Evolutionary conservation across 2,888 invertebrate genomes (phyloP).

Genomic region (Cheilosia impressa): DNA sequence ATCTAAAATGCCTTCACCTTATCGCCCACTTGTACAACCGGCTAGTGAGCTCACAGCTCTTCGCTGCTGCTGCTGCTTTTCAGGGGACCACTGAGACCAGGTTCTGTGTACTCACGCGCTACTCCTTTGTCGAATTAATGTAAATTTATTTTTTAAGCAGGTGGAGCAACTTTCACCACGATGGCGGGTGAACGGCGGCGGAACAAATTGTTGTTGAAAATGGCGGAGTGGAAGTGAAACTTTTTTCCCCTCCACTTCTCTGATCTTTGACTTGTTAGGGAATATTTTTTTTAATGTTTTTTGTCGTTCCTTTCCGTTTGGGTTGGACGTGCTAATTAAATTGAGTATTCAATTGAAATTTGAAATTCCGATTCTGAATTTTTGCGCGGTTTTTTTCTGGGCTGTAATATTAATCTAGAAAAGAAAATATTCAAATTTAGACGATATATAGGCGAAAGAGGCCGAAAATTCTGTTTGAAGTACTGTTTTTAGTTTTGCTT

Average conservation of each 20-base stretch:
- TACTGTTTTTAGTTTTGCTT: background rate
- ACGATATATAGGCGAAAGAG: conserved; percentile 9
- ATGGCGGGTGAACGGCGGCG: too few species aligned
- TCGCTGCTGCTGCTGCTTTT: background rate
- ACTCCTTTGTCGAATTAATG: conserved; percentile 24
- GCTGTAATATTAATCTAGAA: conserved; percentile 53
- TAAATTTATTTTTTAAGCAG: conserved; percentile 42
- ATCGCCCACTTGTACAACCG: conserved; percentile 8
- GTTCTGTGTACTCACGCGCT: background rate
- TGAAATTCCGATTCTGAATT: conserved; percentile 34
- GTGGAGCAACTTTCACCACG: conserved; percentile 7
- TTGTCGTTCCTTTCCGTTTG: background rate
- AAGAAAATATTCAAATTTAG: conserved; percentile 58
- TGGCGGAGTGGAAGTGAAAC: background rate
- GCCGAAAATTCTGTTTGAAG: conserved; percentile 26
- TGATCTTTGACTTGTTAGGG: conserved; percentile 32
- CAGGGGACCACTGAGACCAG: background rate
- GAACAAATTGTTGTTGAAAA: background rate
- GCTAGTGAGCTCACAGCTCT: background rate
- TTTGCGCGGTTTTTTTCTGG: conserved; percentile 9
- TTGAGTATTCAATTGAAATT: conserved; percentile 53
- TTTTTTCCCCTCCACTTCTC: conserved; percentile 15
- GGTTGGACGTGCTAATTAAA: conserved; percentile 35
- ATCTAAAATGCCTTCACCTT: conserved; percentile 44
- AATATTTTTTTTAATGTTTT: conserved; percentile 8